These are phyloP conservation scores for Vidua macroura DNA, from an alignment of 2,113 vertebrate genomes.

Conservation along the genomic window DNA sequence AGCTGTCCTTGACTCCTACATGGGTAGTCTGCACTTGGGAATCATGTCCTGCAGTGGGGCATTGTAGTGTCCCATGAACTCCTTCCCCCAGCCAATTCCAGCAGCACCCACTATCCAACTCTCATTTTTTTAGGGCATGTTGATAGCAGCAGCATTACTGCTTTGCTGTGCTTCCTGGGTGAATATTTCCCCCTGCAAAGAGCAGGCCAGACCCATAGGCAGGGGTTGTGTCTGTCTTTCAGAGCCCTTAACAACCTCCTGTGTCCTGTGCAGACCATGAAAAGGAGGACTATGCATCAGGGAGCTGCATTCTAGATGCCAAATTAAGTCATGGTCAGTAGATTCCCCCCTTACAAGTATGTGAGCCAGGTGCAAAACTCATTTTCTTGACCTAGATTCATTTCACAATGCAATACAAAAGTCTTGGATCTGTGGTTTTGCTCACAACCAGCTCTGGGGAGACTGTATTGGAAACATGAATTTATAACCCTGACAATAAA, in stretches of 20 bases:
- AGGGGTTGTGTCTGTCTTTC: neutral
- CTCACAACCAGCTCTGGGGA: neutral
- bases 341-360: neutral
- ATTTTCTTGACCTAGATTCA: neutral
- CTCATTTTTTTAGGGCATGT: neutral
- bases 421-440: neutral
- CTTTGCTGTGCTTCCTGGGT: neutral
- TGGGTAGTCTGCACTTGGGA: neutral
- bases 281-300: neutral
- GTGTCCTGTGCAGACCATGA: neutral
- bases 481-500: neutral
- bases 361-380: neutral
- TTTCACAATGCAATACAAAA: neutral
- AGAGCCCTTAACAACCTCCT: neutral
- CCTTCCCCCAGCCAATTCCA: no score
- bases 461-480: neutral
- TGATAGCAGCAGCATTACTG: neutral
- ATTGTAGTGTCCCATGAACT: no score
- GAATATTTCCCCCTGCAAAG: neutral
- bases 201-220: neutral
- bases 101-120: no score
- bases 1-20: accelerated
- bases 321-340: neutral
- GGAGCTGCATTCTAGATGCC: neutral
- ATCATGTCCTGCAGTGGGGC: neutral